Evolutionary conservation across 2,888 invertebrate species (phyloP), one percentile per base, ranked within the genome.

Genomic region (Acleris emargana): DNA sequence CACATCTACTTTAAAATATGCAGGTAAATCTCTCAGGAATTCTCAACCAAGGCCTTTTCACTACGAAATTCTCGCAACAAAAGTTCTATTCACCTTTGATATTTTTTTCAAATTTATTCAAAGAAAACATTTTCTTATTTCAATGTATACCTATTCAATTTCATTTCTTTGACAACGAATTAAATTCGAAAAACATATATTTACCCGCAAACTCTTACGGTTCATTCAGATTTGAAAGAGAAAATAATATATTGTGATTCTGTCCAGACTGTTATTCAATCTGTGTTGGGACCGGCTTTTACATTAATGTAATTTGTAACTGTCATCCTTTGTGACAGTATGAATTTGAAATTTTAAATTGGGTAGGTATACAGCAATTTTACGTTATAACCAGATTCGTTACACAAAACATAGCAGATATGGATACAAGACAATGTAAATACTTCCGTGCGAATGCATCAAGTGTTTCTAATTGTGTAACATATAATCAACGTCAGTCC

Each of bases 241-340:
- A 55, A 62, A 55, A 64, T 50, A 55, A 64, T 50, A 43, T 50
- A 58, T 59, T 59, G 53, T 47, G 64, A 64, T 54, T 59, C 64
- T 59, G 64, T 52, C 64, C 58, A 52, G 47, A 18, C 57, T 22
- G 58, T 58, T 52, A 63, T 52, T 43, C 43, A 69, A 64, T 70
- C 66, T 55, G 62, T 62, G 47, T 60, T 50, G 59, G 66, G 42
- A 50, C 50, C 18, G 43, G 49, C 28, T 43, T 62, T 55, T 58
- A 59, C 64, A 49, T 53, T 59, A 59, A 58, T 54, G 25, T 59
- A 64, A 64, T 64, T 64, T 64, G 64, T 64, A 64, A 49, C 64
- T 67, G 62, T 62, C 53, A 67, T 66, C 57, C 62, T 58, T 62
- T 49, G 64, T 64, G 58, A 59, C 58, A 59, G 64, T 42, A 58